Base-by-base conservation (phyloP, 2,888 invertebrate genomes). In the Phyllotreta striolata region DNA sequence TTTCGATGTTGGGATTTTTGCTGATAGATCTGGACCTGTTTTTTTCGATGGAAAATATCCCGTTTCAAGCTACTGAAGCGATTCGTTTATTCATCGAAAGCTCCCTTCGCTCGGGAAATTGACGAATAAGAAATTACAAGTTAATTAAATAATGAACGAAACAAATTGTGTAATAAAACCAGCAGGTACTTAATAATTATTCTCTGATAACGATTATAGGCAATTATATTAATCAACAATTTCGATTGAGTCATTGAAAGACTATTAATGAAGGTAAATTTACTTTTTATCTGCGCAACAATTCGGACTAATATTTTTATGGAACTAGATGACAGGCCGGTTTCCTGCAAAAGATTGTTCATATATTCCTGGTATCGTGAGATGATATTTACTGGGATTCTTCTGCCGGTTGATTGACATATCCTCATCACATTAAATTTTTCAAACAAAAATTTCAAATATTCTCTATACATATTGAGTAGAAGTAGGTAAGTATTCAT, bases 221-320 rank as follows among this genome's bases (percentile, higher is more conserved):
- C 47, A 47, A 24, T 47, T 47, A 47, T 5, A 47, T 24, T 47
- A 24, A 47, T 47, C 47, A 47, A 47, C 12, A 47, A 47, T 24
- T 47, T 12, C 13, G 34, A 47, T 47, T 47, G 47, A 47, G 47
- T 47, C 47, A 47, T 24, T 47, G 24, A 10, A 47, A 47, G 47
- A 47, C 14, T 47, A 47, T 47, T 47, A 47, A 47, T 13, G 7
- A 47, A 47, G 47, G 1, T 47, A 24, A 47, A 47, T 41, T 41
- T n/a, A 41, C 10, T 41, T 41, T 41, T 47, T 47, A 47, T 47
- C 47, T 47, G 34, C 9, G 7, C 47, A 47, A 24, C 6, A 47
- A 47, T 47, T 47, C 10, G 7, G 24, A 14, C 24, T 47, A 47
- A 35, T 7, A 47, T 47, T 47, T 47, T 47, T 24, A 47, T 47